Percentiles rank a stretch among this genome's conserved stretches.
These are phyloP conservation scores for Uromys caudimaculatus DNA, from an alignment of 2,797 vertebrate genomes.

Conservation along the genomic window DNA sequence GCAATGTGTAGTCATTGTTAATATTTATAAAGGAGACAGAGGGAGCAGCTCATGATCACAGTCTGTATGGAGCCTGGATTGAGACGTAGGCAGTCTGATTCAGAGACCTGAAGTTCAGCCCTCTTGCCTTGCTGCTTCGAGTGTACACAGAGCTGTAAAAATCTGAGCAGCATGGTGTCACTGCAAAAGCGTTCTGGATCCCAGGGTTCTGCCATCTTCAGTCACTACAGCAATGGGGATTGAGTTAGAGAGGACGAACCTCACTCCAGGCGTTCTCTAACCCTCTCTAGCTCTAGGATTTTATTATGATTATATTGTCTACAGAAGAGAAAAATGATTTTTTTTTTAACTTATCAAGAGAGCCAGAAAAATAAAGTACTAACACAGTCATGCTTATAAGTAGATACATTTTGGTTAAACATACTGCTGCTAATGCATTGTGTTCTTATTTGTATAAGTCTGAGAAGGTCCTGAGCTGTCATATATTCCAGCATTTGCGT, in stretches of 20 bases:
- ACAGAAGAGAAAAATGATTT: neutral
- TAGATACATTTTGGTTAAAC: constrained; percentile 37
- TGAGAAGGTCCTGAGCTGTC: neutral
- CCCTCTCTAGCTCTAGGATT: neutral
- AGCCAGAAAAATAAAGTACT: constrained; percentile 26
- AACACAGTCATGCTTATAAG: constrained; percentile 16
- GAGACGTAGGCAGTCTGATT: neutral
- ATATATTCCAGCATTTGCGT: constrained; percentile 5
- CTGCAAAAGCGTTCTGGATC: neutral
- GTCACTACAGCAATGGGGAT: neutral
- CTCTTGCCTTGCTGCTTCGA: neutral
- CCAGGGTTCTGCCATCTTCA: neutral
- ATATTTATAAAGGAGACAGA: neutral
- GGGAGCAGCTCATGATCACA: neutral
- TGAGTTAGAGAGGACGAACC: neutral
- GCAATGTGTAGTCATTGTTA: neutral
- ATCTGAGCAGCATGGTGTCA: neutral
- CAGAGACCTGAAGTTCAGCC: neutral
- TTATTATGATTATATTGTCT: constrained; percentile 31
- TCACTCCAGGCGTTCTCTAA: neutral
- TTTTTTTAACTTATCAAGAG: constrained; percentile 37
- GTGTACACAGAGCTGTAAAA: neutral
- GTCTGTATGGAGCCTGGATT: neutral
- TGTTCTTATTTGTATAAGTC: constrained; percentile 21
- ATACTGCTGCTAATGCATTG: neutral